Evolutionary conservation across 2,797 vertebrate species (phyloP).

Genomic region (Perodicticus potto): DNA sequence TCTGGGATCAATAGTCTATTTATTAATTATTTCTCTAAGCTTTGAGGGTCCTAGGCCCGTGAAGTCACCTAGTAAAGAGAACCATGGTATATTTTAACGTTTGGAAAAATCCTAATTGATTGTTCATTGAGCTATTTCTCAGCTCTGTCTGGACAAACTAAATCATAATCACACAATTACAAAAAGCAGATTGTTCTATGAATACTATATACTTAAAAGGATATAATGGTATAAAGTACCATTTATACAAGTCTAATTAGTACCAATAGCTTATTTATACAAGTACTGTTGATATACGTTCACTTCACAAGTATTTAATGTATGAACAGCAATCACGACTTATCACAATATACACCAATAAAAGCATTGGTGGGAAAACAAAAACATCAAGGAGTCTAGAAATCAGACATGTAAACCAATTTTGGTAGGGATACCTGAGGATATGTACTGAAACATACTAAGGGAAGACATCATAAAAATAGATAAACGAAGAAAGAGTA

Average conservation of each 20-base stretch:
- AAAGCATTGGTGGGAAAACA: neutral
- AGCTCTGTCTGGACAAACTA: neutral
- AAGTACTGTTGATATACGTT: neutral
- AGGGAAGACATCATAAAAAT: neutral
- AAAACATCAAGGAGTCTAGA: neutral
- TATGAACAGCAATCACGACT: neutral
- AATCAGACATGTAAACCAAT: neutral
- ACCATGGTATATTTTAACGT: neutral
- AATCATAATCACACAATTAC: neutral
- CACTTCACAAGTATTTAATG: neutral
- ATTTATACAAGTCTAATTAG: neutral
- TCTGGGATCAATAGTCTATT: neutral
- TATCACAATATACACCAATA: neutral
- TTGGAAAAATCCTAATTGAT: conserved; percentile 28
- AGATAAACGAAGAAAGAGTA: neutral
- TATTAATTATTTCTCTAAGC: neutral
- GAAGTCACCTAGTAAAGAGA: neutral
- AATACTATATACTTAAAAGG: neutral
- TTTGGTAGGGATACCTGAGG: neutral
- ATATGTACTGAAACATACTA: neutral
- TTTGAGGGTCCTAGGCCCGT: neutral
- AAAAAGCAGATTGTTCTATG: neutral
- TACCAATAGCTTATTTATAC: neutral
- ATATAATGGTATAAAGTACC: neutral
- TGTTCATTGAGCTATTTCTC: neutral